Evolutionary conservation across 23 tunicate species (phyloP), one percentile per base, ranked within the genome.

Genomic region (Trididemnum clinides): DNA sequence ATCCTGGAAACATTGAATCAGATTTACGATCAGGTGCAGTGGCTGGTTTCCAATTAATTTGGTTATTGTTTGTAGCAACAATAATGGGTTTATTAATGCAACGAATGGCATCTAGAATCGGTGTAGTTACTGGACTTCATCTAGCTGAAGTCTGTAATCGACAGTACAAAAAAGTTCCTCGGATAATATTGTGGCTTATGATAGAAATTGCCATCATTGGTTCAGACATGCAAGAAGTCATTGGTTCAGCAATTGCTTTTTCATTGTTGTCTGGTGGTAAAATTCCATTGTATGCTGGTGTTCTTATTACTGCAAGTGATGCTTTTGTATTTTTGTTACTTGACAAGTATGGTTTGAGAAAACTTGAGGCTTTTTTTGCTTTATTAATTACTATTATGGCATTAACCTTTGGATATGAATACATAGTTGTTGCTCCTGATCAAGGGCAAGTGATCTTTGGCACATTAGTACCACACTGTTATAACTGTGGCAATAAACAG

Each of bases 171-270:
- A 89, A 89, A 73, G 62, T 75, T 22, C 85, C 95, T 0, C 39
- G 98, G 34, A 81, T 94, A 22, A 64, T 85, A n/a, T 58, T 94
- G 31, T 94, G 98, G 98, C 34, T 94, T n/a, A 89, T 85, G 95
- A 90, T 94, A 50, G 98, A 94, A 74, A 75, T 94, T 22, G 98
- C 98, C 0, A 94, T 94, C 77, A 77, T 94, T 62, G 98, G 98
- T 1, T 79, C 90, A 2, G 98, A 94, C 64, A 94, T 94, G 98
- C 98, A 94, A 94, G 98, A 94, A 82, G 98, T 94, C 1, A 94
- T 94, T 39, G 98, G 98, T 3, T 81, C 98, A n/a, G 98, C 98
- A 2, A 94, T 87, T 50, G 98, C 98, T n/a, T 94, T 94, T 81
- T 92, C 80, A 0, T 39, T 94, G 91, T 54, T 85, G n/a, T 85